A percentile compares a stretch with the other conserved stretches of the same genome.
phyloP scores from a whole-genome alignment of 2,888 invertebrate species.

The Eulithis testata region DNA sequence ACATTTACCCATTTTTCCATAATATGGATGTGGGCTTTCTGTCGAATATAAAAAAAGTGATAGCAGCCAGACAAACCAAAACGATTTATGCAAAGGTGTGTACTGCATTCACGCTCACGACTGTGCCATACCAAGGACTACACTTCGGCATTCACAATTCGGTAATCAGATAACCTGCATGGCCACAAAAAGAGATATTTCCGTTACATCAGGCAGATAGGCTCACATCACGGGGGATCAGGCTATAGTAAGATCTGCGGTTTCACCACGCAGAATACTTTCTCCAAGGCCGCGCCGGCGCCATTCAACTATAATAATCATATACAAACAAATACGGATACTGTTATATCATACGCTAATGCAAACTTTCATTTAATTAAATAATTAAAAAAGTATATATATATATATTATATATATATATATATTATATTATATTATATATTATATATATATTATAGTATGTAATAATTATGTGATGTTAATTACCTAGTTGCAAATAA shows the following conservation, averaged over 20 bases:
- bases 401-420: no score
- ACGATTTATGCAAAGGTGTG: background rate
- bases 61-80: background rate
- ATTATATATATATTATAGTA: no score
- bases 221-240: constrained; percentile 54
- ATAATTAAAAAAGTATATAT: no score
- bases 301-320: constrained; percentile 49
- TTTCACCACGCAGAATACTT: constrained; percentile 70
- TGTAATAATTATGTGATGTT: no score
- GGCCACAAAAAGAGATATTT: constrained; percentile 47
- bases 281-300: constrained; percentile 75
- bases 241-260: constrained; percentile 54
- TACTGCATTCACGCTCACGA: constrained; percentile 19
- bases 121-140: constrained; percentile 1
- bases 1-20: no score
- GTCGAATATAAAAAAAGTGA: background rate
- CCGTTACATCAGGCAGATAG: constrained; percentile 43
- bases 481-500: no score
- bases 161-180: constrained; percentile 25
- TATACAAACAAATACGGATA: constrained; percentile 64
- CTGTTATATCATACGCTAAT: constrained; percentile 65
- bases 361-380: constrained; percentile 63
- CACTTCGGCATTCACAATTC: constrained; percentile 33
- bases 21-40: no score
- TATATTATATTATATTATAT: no score